These are phyloP conservation scores for Tachycineta bicolor DNA, from an alignment of 2,113 vertebrate species.

Conservation along the genomic window DNA sequence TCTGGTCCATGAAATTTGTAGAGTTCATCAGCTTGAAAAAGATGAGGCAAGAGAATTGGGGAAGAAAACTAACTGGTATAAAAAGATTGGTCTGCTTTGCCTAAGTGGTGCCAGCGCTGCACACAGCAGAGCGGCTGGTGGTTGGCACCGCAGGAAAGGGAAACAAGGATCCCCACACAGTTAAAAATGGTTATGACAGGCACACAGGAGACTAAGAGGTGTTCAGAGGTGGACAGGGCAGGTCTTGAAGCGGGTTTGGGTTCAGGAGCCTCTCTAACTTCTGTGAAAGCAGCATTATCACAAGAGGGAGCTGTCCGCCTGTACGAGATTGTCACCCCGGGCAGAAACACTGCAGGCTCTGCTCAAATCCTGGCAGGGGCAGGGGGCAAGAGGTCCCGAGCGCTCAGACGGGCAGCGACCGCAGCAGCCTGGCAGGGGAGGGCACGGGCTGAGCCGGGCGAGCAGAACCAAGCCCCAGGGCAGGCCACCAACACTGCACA, in stretches of 20 bases:
- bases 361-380: background rate
- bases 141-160: rapidly evolving
- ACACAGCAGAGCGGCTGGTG: background rate
- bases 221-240: background rate
- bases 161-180: background rate
- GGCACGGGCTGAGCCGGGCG: background rate
- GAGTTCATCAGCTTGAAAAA: background rate
- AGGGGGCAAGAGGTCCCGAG: background rate
- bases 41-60: background rate
- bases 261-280: background rate
- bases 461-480: background rate
- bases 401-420: background rate
- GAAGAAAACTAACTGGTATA: background rate
- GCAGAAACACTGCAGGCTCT: background rate
- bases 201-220: background rate
- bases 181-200: background rate
- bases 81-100: background rate
- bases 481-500: background rate
- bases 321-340: constrained; percentile 8
- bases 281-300: constrained; percentile 9
- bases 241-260: background rate
- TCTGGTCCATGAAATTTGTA: background rate
- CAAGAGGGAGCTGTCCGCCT: constrained; percentile 57
- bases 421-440: background rate
- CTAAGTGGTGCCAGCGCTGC: background rate